A percentile compares a stretch with the other conserved stretches of the same genome.
Conservation (phyloP, 2,113 vertebrate species). For the Craseonycteris thonglongyai region DNA sequence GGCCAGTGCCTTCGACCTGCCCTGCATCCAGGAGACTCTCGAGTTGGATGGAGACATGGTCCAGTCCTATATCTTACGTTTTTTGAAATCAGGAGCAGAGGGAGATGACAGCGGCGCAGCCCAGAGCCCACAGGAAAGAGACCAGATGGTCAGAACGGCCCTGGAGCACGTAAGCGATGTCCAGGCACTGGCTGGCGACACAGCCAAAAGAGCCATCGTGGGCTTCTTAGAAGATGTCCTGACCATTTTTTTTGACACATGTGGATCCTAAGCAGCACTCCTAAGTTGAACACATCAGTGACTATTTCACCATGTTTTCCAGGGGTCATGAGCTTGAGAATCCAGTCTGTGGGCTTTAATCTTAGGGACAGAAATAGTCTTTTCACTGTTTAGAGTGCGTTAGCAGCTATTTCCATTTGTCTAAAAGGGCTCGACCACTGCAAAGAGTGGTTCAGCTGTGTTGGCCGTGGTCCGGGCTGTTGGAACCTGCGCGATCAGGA, state of each 20-base stretch:
- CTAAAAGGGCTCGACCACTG: neutral
- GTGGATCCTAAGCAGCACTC: neutral
- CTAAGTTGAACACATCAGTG: neutral
- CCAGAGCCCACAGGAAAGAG: constrained; percentile 72
- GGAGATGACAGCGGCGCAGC: constrained; percentile 6
- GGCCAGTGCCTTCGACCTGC: constrained; percentile 82
- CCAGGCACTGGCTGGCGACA: constrained; percentile 61
- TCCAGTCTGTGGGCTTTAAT: neutral
- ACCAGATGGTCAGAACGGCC: constrained; percentile 73
- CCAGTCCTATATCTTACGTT: constrained; percentile 82
- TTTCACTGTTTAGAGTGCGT: neutral
- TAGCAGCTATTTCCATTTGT: neutral
- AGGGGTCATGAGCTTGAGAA: neutral
- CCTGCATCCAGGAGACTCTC: constrained; percentile 73
- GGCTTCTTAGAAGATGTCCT: constrained; percentile 83
- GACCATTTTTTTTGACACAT: constrained; percentile 64
- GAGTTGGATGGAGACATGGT: constrained; percentile 72
- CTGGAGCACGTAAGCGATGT: constrained; percentile 77
- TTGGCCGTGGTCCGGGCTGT: rapidly evolving
- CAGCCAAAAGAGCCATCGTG: constrained; percentile 62
- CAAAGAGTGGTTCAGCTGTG: neutral
- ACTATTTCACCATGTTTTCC: neutral
- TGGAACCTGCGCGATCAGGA: neutral
- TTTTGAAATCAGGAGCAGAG: constrained; percentile 78
- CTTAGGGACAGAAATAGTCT: neutral